Evolutionary conservation across 2,888 invertebrate species (phyloP), one percentile per base, ranked within the genome.

Genomic region (Morinoia aosen): DNA sequence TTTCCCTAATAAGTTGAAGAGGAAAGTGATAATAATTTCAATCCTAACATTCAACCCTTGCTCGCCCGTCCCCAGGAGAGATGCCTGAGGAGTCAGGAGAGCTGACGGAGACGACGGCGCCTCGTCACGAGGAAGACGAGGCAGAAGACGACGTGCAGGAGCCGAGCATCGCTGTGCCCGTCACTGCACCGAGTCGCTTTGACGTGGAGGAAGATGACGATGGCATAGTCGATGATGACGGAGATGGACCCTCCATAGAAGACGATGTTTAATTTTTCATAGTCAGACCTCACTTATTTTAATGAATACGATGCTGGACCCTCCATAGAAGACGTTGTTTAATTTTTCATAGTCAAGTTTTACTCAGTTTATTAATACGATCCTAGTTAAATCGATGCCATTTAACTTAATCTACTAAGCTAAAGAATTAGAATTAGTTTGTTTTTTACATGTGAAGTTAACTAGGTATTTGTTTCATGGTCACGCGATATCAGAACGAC

Each of bases 211-310:
- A 57, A 93, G 93, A 93, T 19, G 93, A 95, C 39, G 95, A 95
- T 64, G 95, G 48, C 61, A 64, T 64, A 95, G 25, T 48, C 8
- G 95, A 95, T 25, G 95, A 95, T 58, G 64, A 95, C 58, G 95
- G 64, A 33, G 95, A 64, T 19, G 95, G 95, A 3, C 64, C 95
- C 11, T 95, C 95, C 16, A 95, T 95, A 12, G 95, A 64, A 95
- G 95, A 95, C 16, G 95, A 95, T 61, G 95, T 93, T 57, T 90
- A 90, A 90, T 90, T 61, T 61, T 48, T 48, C 48, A 48, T 48
- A 4, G 2, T 48, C 48, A 48, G 5, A 48, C 5, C 5, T 48
- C 48, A 4, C 5, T 48, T 5, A 48, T 48, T 48, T 48, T 48
- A 48, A 93, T 48, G 93, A 93, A 16, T 19, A 93, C 48, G 93